Evolutionary conservation across 23 tunicate genomes (phyloP), one percentile per base, ranked within the genome.

Genomic region (Botrylloides violaceus): DNA sequence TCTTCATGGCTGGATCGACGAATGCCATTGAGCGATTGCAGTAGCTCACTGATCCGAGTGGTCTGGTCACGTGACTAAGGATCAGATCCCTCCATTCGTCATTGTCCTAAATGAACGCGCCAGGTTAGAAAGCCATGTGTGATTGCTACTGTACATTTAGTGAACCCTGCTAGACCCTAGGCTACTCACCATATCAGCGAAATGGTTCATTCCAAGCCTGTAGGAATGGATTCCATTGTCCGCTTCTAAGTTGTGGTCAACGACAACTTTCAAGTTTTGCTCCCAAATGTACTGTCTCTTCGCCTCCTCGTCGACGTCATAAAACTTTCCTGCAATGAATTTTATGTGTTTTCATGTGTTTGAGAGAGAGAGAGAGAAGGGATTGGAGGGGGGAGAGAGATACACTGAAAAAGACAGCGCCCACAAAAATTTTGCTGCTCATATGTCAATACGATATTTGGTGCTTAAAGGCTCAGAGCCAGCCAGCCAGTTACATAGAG

Each of bases 151-250:
- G n/a, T n/a, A n/a, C n/a, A n/a, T n/a, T n/a, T n/a, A n/a, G n/a
- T n/a, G n/a, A n/a, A n/a, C n/a, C n/a, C n/a, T n/a, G n/a, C n/a
- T n/a, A n/a, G n/a, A n/a, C n/a, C n/a, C n/a, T n/a, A n/a, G 7
- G 9, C 76, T 18, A 58, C 84, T 79, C 66, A 90, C 97, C 90
- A 90, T 38, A 64, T 90, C 97, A 4, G 97, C 90, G 70, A 83
- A 90, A 12, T 79, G 61, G 39, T 83, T 90, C 90, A 83, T 77
- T 57, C 71, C 97, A 22, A 83, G 60, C 19, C 43, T 74, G 77
- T 73, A 90, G 32, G 90, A 78, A 59, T 90, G 90, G 9, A 39
- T 2, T 49, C 97, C 97, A 25, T 63, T 53, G 62, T 80, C 85
- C 32, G 36, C 83, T 38, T 90, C 97, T 55, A 79, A 61, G 76